Percentiles rank a stretch among this genome's conserved stretches.
Evolutionary conservation across 2,113 vertebrate species (phyloP).

Genomic region (Bungarus multicinctus): DNA sequence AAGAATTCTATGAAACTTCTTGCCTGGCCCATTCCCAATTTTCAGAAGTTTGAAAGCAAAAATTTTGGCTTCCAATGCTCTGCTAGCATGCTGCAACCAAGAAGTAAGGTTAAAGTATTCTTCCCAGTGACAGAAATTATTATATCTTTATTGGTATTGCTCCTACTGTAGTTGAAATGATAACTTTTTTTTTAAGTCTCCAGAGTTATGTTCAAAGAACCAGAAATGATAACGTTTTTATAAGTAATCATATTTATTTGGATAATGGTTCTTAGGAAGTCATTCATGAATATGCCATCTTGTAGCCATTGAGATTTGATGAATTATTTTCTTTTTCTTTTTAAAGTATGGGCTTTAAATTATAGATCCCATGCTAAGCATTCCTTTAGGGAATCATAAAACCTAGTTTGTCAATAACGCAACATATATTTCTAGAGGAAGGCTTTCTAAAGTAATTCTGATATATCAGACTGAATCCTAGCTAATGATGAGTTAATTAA

Average conservation of each 20-base stretch:
- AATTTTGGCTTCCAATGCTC: not conserved
- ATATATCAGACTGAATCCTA: not conserved
- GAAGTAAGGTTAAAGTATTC: not conserved
- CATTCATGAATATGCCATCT: not conserved
- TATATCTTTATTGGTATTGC: too few species aligned
- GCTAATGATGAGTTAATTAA: not conserved
- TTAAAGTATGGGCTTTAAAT: not conserved
- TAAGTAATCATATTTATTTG: not conserved
- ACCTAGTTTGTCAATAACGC: not conserved
- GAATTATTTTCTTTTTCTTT: not conserved
- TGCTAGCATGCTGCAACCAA: not conserved
- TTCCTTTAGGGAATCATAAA: not conserved
- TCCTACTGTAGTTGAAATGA: not conserved
- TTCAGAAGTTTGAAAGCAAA: conserved; percentile 26
- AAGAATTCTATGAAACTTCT: conserved; percentile 44
- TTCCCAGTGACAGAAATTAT: not conserved
- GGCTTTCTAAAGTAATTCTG: not conserved
- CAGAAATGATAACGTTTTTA: not conserved
- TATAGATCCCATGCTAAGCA: not conserved
- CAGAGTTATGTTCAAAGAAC: too few species aligned
- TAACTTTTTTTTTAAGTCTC: not conserved
- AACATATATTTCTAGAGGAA: not conserved
- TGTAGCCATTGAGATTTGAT: not conserved
- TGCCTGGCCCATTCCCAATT: conserved; percentile 8
- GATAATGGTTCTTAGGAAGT: not conserved